phyloP scores from a whole-genome alignment of 2,888 invertebrate species.

The Cheilosia grossa region DNA sequence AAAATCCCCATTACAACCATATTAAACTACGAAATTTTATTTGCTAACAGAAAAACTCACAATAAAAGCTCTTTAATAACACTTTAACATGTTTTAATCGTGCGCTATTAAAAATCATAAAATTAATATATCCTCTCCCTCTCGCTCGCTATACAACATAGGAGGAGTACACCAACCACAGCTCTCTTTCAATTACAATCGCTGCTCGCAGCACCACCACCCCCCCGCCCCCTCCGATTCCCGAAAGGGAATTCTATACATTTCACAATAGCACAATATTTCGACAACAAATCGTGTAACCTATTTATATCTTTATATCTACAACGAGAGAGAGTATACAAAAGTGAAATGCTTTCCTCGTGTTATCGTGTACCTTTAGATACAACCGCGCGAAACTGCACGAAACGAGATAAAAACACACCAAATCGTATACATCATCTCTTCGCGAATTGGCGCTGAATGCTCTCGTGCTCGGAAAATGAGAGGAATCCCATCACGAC shows the following conservation, averaged over 20 bases:
- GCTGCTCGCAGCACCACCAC: neutral
- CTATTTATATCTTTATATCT: slow-evolving; percentile 74
- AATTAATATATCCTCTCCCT: slow-evolving; percentile 49
- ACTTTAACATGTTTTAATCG: slow-evolving; percentile 72
- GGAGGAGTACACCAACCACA: too few relatives aligned
- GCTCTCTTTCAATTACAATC: slow-evolving; percentile 41
- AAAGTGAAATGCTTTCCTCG: slow-evolving; percentile 70
- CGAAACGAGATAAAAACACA: slow-evolving; percentile 63
- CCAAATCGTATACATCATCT: slow-evolving; percentile 30
- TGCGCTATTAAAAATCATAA: slow-evolving; percentile 72
- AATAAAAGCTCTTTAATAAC: slow-evolving; percentile 70
- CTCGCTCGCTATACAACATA: neutral
- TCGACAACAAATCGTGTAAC: slow-evolving; percentile 73
- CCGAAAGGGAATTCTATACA: slow-evolving; percentile 67
- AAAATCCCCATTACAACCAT: slow-evolving; percentile 10
- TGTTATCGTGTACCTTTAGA: slow-evolving; percentile 60
- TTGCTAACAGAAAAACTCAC: slow-evolving; percentile 34
- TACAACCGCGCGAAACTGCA: slow-evolving; percentile 53
- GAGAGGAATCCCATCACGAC: slow-evolving; percentile 21
- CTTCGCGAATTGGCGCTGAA: slow-evolving; percentile 18
- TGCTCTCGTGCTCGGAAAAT: slow-evolving; percentile 44
- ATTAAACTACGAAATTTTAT: slow-evolving; percentile 10
- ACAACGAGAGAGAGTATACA: slow-evolving; percentile 47
- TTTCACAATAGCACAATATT: slow-evolving; percentile 73
- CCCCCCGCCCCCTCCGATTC: slow-evolving; percentile 4